These are phyloP conservation scores for Tribolium castaneum DNA, from an alignment of 1,140 invertebrate species.

Conservation along the genomic window DNA sequence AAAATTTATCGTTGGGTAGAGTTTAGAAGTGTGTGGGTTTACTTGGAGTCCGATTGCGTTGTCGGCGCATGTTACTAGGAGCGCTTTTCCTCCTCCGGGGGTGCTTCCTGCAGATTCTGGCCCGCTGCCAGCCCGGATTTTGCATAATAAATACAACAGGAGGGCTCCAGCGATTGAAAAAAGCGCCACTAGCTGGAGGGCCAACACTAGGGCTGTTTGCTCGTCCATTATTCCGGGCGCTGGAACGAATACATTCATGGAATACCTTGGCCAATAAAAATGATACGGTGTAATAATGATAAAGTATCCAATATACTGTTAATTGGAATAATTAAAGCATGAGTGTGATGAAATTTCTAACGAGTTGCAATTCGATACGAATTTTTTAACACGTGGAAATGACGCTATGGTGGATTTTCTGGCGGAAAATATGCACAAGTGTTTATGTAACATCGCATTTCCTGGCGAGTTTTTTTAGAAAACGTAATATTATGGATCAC, in stretches of 20 bases:
- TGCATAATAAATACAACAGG: constrained; percentile 78
- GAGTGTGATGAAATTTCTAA: neutral
- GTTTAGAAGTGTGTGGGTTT: constrained; percentile 20
- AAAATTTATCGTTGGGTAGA: neutral
- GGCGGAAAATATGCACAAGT: neutral
- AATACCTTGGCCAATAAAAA: neutral
- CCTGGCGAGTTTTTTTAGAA: neutral
- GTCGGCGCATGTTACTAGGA: constrained; percentile 82
- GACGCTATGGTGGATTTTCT: too few relatives aligned
- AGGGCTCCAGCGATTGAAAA: constrained; percentile 83
- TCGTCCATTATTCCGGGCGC: constrained; percentile 72
- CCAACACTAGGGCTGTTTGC: constrained; percentile 79
- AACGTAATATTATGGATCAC: neutral
- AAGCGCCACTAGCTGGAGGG: constrained; percentile 80
- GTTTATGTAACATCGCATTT: neutral
- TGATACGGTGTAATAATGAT: neutral
- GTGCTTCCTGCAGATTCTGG: constrained; percentile 52
- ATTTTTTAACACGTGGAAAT: neutral
- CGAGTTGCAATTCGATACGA: neutral
- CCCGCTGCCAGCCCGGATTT: constrained; percentile 69
- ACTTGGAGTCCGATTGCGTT: constrained; percentile 80
- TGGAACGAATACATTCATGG: neutral
- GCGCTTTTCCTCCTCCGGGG: constrained; percentile 70
- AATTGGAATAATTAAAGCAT: neutral
- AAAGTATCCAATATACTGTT: neutral